Conservation (phyloP, 2,888 invertebrate genomes). For the Mythimna vitellina region DNA sequence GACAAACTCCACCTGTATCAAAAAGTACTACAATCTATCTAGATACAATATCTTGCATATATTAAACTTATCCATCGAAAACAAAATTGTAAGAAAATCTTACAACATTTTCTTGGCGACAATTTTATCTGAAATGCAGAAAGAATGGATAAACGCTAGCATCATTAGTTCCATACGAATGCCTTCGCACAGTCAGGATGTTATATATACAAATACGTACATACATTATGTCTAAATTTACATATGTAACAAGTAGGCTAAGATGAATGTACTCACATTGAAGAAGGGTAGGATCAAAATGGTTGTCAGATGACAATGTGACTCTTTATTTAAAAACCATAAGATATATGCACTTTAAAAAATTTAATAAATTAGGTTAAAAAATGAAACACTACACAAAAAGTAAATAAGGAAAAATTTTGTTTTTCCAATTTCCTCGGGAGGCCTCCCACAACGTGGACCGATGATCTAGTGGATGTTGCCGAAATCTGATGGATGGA, state of each 20-base stretch:
- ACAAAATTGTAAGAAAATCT: neutral
- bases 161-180: conserved; percentile 16
- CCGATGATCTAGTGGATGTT: too few species aligned
- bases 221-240: conserved; percentile 3
- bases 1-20: too few species aligned
- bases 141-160: conserved; percentile 11
- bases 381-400: too few species aligned
- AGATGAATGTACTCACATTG: neutral
- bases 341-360: too few species aligned
- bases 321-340: too few species aligned
- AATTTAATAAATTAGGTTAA: too few species aligned
- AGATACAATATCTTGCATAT: neutral
- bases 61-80: neutral
- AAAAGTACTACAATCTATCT: neutral
- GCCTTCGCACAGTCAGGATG: neutral
- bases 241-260: neutral
- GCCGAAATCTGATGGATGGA: too few species aligned
- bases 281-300: too few species aligned
- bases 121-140: neutral
- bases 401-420: too few species aligned
- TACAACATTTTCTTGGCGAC: conserved; percentile 4
- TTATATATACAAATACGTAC: neutral
- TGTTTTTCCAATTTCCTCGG: too few species aligned
- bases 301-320: too few species aligned
- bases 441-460: too few species aligned